phyloP scores from a whole-genome alignment of 2,113 vertebrate genomes.

The Ailurus styani region DNA sequence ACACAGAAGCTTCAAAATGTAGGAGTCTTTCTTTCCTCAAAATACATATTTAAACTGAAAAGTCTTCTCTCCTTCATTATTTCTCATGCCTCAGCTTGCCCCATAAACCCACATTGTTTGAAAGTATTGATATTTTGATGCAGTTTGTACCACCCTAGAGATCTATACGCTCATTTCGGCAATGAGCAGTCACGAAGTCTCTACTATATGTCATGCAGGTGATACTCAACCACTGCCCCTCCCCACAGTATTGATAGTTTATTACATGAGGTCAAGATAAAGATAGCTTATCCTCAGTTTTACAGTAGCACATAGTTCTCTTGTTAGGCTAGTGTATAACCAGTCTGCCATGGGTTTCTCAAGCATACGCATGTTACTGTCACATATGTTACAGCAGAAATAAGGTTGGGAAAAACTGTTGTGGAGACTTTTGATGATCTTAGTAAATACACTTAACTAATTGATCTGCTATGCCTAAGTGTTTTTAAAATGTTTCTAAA shows the following conservation, averaged over 20 bases:
- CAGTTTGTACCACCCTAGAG: background rate
- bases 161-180: background rate
- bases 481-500: no score
- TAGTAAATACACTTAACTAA: background rate
- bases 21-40: background rate
- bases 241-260: background rate
- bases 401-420: background rate
- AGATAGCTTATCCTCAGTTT: background rate
- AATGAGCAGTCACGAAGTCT: background rate
- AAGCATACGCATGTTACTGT: background rate
- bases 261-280: background rate
- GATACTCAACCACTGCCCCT: background rate
- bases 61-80: background rate
- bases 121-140: background rate
- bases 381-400: background rate
- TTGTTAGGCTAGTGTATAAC: background rate
- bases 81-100: background rate
- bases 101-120: background rate
- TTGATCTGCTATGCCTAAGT: background rate
- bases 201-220: accelerated
- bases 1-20: background rate
- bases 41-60: background rate
- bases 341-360: background rate
- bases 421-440: background rate
- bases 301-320: background rate